Percentiles rank a stretch among this genome's conserved stretches.
Conservation (phyloP, 92 coral and sea anemone species). For the Zoanthus sansibaricus region DNA sequence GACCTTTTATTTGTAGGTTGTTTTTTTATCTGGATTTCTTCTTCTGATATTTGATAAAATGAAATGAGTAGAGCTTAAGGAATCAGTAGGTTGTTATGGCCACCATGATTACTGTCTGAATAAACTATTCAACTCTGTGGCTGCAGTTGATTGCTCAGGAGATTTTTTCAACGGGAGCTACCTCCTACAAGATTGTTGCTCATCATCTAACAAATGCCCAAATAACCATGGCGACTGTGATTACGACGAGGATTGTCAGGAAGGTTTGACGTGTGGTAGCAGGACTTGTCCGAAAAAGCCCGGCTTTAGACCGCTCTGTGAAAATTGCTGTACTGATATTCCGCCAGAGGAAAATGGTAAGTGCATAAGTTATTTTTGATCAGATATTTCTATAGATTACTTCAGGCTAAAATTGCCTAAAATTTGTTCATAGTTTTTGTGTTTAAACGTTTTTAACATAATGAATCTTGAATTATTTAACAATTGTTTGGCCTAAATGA, state of each 20-base stretch:
- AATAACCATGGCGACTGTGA: constrained; percentile 5
- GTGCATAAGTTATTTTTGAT: not conserved
- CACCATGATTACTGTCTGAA: too few relatives aligned
- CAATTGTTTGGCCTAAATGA: too few relatives aligned
- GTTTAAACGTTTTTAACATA: too few relatives aligned
- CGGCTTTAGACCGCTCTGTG: not conserved
- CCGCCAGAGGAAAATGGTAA: not conserved
- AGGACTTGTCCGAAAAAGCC: not conserved
- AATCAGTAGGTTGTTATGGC: too few relatives aligned
- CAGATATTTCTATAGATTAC: too few relatives aligned
- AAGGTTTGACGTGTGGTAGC: not conserved
- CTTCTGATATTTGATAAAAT: too few relatives aligned
- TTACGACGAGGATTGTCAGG: not conserved
- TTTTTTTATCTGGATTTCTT: too few relatives aligned
- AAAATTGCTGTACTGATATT: not conserved
- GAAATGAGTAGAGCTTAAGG: too few relatives aligned
- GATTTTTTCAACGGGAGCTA: not conserved
- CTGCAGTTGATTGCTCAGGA: not conserved
- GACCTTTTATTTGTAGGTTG: too few relatives aligned
- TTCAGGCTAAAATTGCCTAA: too few relatives aligned
- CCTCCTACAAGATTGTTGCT: not conserved
- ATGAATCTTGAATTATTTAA: too few relatives aligned
- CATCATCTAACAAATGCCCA: not conserved
- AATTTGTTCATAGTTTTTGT: too few relatives aligned
- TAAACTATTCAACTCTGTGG: not conserved